Evolutionary conservation across 2,888 invertebrate species (phyloP), one percentile per base, ranked within the genome.

Genomic region (Philereme transversata): DNA sequence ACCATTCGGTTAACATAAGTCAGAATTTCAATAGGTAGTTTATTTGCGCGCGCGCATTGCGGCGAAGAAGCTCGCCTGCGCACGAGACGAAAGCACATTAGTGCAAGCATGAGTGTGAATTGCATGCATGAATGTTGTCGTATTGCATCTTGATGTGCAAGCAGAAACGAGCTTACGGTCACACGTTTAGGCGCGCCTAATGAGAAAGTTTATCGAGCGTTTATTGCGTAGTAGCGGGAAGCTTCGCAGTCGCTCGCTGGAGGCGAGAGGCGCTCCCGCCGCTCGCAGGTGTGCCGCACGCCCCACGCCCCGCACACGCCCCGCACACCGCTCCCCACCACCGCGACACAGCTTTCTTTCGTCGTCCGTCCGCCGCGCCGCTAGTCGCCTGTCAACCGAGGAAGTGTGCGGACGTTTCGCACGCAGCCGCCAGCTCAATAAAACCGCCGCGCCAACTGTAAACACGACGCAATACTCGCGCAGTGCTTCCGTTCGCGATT

Each of bases 201-300:
- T 91, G 90, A 90, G 90, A 91, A 91, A 91, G 90, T 91, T 90
- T 92, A 92, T 92, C 89, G 90, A 92, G 90, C 91, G 91, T 88
- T 90, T 92, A 91, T 90, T 92, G 90, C 91, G 90, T 90, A 89
- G 89, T 84, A 85, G 90, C 88, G 88, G 87, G 88, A 89, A 89
- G 90, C 90, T 88, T 84, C 85, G 81, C 78, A 80, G 83, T 76
- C 75, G 79, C 79, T 80, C 79, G 83, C 86, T 72, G 71, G 72
- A 73, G 74, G 86, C 82, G 76, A 79, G 81, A 81, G 82, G 82
- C 82, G 79, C 81, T 80, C 81, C 79, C 80, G 83, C 79, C 79
- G 83, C 81, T 82, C 85, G 88, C 89, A 89, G 88, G 90, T 88
- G 89, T 82, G 81, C 85, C 87, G 72, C 81, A 69, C 78, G 75